Evolutionary conservation across 2,113 vertebrate genomes (phyloP).

Genomic region (Trematocara variabile): DNA sequence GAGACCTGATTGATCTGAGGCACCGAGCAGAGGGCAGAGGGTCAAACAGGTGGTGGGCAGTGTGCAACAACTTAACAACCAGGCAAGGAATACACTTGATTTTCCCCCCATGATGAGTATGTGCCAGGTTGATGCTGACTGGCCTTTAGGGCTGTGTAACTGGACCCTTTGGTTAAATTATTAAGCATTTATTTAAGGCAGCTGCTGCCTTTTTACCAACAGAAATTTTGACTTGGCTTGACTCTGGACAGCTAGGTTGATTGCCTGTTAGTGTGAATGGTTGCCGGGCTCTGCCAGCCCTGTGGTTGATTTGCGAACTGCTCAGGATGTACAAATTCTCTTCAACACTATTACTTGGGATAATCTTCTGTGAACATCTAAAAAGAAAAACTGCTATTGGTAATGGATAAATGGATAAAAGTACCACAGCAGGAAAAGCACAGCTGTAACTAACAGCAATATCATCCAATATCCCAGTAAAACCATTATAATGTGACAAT

Average conservation of each 20-base stretch:
- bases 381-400: neutral
- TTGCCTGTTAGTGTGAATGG: neutral
- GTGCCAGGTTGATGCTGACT: neutral
- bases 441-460: neutral
- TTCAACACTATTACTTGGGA: neutral
- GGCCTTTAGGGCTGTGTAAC: accelerated
- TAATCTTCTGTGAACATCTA: neutral
- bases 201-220: neutral
- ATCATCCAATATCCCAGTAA: neutral
- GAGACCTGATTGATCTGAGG: neutral
- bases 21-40: neutral
- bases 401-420: neutral
- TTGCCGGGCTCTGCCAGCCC: accelerated
- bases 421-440: neutral
- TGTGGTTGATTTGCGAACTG: neutral
- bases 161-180: neutral
- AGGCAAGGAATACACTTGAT: neutral
- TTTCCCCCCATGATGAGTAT: neutral
- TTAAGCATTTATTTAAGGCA: neutral
- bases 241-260: neutral
- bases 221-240: neutral
- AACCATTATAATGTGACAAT: neutral
- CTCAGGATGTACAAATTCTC: neutral
- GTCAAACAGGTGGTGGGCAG: neutral
- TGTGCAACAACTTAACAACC: neutral